Conservation (phyloP, 1,140 invertebrate species). For the Hycleus cichorii region DNA sequence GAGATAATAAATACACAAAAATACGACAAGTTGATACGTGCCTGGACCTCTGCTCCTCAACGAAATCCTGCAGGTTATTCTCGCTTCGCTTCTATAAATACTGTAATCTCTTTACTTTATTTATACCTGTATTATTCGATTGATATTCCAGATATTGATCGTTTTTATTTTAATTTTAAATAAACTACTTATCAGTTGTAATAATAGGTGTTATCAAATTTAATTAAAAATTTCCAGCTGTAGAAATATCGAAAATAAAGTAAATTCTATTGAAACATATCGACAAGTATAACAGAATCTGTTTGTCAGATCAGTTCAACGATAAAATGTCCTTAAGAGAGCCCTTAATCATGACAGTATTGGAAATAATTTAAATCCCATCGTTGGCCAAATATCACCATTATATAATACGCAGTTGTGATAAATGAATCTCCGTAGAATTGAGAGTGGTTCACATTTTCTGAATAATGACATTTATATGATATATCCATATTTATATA, state of each 20-base stretch:
- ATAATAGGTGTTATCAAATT: too few species aligned
- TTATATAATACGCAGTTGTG: slow-evolving; percentile 15
- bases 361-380: slow-evolving; percentile 20
- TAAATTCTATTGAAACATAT: too few species aligned
- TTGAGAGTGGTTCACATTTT: slow-evolving; percentile 17
- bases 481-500: slow-evolving; percentile 18
- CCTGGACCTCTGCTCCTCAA: slow-evolving; percentile 8
- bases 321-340: too few species aligned
- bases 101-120: background rate
- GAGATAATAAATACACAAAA: slow-evolving; percentile 15
- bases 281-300: too few species aligned
- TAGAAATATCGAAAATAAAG: too few species aligned
- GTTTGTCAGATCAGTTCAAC: too few species aligned
- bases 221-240: too few species aligned
- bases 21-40: slow-evolving; percentile 12
- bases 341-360: slow-evolving; percentile 1
- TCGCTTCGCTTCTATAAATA: slow-evolving; percentile 10
- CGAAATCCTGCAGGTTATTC: slow-evolving; percentile 13
- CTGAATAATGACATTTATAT: slow-evolving; percentile 14
- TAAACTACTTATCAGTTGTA: too few species aligned
- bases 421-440: slow-evolving; percentile 19
- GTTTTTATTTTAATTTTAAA: too few species aligned
- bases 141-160: too few species aligned
- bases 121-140: background rate
- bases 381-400: slow-evolving; percentile 19